Base-by-base conservation (phyloP, 2,113 vertebrate species). In the Xerus inauris region DNA sequence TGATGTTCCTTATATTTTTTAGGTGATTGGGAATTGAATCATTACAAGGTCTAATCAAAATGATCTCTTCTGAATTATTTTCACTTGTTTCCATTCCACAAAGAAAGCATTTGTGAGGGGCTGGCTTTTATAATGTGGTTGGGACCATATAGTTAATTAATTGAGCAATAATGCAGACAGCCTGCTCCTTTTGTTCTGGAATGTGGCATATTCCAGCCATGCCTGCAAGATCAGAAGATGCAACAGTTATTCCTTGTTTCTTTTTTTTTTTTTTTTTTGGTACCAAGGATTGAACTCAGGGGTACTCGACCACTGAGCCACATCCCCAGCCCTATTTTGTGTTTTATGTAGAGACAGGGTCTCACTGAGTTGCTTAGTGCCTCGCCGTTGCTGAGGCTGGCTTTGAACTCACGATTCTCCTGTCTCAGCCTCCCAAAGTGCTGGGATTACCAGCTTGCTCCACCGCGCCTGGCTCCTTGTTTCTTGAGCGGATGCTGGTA, bases 1-100 rank as follows among this genome's bases (percentile, higher is more conserved):
- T 89, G 59, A 95, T 57, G 47, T 51, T 81, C 77, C 75, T 87
- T 88, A 54, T 82, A 59, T 79, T 73, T 89, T 71, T 86, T 71
- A 94, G 80, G 38, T 47, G 38, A 91, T 89, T 79, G 75, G 47
- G 12, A 94, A 91, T 71, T 14, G 35, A 72, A 84, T 89, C 35
- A 92, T n/a, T n/a, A 62, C 45, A 64, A 22, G 12, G 32, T 3
- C 62, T 89, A 49, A 32, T 32, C 80, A 73, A 38, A 40, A 4
- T 32, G 32, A 0, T 89, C 54, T 89, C 51, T 76, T 24, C 6
- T 35, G 10, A 75, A 26, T 80, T 64, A 71, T 90, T 95, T 92
- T 87, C 28, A 87, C 30, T 81, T 71, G 32, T 76, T 95, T 62
- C 59, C 77, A 54, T 20, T 95, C 57, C 38, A 92, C 45, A 72